Evolutionary conservation across 2,113 vertebrate genomes (phyloP).

Genomic region (Brachyistius frenatus): DNA sequence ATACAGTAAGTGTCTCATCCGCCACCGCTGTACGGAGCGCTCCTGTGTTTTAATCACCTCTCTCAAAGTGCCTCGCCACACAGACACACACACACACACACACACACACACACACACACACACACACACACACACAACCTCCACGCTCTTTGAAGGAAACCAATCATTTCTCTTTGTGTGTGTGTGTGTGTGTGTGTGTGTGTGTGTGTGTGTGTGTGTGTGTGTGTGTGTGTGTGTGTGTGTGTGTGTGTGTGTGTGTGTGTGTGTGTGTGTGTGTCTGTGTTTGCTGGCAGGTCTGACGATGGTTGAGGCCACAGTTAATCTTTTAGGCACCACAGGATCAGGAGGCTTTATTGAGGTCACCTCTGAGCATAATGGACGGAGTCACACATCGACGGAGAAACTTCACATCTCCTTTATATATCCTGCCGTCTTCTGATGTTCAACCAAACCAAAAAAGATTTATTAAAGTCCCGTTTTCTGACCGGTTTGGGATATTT

Average conservation of each 20-base stretch:
- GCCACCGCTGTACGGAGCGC: conserved; percentile 1
- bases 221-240: conserved; percentile 18
- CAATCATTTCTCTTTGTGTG: conserved; percentile 43
- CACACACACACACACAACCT: background rate
- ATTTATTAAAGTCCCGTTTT: conserved; percentile 23
- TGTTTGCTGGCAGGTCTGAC: background rate
- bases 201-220: conserved; percentile 41
- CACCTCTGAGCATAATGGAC: conserved; percentile 57
- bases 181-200: conserved; percentile 26
- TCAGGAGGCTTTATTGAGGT: conserved; percentile 60
- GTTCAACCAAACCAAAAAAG: background rate
- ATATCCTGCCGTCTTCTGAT: background rate
- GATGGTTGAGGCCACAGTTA: conserved; percentile 43
- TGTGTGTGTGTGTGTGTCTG: conserved; percentile 22
- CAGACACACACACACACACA: too few relatives aligned
- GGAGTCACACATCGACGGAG: conserved; percentile 30
- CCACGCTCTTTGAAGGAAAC: conserved; percentile 59
- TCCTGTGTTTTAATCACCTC: conserved; percentile 68
- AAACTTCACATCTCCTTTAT: background rate
- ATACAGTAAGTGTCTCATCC: conserved; percentile 62
- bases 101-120: too few relatives aligned
- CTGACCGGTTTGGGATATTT: conserved; percentile 30
- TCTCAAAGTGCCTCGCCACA: conserved; percentile 64
- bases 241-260: too few relatives aligned
- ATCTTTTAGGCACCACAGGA: conserved; percentile 59